phyloP scores from a whole-genome alignment of 2,113 vertebrate genomes.

The Ranitomeya imitator region DNA sequence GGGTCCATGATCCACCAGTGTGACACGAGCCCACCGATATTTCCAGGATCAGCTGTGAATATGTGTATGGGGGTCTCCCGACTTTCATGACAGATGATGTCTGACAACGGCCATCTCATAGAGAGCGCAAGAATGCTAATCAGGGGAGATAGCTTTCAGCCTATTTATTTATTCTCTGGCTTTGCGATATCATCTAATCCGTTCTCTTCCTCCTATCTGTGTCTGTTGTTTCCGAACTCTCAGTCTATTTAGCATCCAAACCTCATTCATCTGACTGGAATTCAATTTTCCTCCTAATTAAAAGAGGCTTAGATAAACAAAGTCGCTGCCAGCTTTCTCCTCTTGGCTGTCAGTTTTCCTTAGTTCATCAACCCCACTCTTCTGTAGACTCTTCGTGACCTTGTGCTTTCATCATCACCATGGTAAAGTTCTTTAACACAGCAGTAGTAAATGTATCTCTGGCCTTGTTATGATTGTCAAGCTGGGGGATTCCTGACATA shows the following conservation, averaged over 20 bases:
- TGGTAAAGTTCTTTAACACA: neutral
- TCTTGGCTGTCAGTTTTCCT: slow-evolving; percentile 30
- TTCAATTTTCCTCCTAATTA: slow-evolving; percentile 40
- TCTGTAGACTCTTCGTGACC: neutral
- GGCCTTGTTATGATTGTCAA: neutral
- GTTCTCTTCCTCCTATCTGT: neutral
- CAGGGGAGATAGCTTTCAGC: too few species aligned
- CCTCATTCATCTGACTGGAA: slow-evolving; percentile 31
- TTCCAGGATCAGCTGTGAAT: too few species aligned
- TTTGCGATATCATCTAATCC: neutral
- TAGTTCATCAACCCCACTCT: neutral
- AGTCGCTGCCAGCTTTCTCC: neutral
- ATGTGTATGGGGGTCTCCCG: too few species aligned
- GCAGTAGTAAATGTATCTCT: neutral
- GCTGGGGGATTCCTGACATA: neutral
- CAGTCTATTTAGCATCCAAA: slow-evolving; percentile 15
- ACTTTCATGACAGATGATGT: too few species aligned
- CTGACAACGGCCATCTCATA: too few species aligned
- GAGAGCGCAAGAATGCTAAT: too few species aligned
- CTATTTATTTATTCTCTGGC: neutral
- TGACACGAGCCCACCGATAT: too few species aligned
- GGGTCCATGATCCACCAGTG: too few species aligned
- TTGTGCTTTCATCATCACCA: neutral
- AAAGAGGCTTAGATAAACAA: slow-evolving; percentile 17
- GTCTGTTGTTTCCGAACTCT: slow-evolving; percentile 1